These are phyloP conservation scores for Melanchra persicariae DNA, from an alignment of 2,888 invertebrate genomes.

Conservation along the genomic window DNA sequence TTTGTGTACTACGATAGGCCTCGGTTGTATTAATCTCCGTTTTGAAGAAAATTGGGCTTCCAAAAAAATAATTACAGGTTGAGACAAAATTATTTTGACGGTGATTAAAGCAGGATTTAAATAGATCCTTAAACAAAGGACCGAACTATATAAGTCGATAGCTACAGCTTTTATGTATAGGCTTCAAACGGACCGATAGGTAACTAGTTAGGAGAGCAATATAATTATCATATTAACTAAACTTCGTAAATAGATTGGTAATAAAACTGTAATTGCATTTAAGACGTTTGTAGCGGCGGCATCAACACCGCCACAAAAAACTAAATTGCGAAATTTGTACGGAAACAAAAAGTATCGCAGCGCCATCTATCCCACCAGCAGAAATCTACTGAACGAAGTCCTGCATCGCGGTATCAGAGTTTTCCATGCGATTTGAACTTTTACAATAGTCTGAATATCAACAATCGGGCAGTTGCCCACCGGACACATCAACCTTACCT, in stretches of 20 bases:
- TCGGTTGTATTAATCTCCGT: conserved; percentile 31
- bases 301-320: too few relatives aligned
- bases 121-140: too few relatives aligned
- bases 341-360: too few relatives aligned
- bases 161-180: neutral
- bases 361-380: too few relatives aligned
- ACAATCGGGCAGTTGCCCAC: too few relatives aligned
- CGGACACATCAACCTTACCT: too few relatives aligned
- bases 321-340: too few relatives aligned
- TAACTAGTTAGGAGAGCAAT: neutral
- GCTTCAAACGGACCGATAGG: neutral
- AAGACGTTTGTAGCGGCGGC: too few relatives aligned
- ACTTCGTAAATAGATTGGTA: neutral
- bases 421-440: too few relatives aligned
- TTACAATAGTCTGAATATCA: too few relatives aligned
- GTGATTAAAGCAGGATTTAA: neutral
- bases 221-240: conserved; percentile 7
- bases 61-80: conserved; percentile 6
- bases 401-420: too few relatives aligned
- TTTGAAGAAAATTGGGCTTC: conserved; percentile 24
- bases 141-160: neutral
- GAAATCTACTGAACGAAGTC: too few relatives aligned
- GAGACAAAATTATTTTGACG: neutral
- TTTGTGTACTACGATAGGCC: conserved; percentile 17
- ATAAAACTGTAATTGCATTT: conserved; percentile 8